These are phyloP conservation scores for Sylvilagus floridanus DNA, from an alignment of 2,797 vertebrate genomes.

Conservation along the genomic window DNA sequence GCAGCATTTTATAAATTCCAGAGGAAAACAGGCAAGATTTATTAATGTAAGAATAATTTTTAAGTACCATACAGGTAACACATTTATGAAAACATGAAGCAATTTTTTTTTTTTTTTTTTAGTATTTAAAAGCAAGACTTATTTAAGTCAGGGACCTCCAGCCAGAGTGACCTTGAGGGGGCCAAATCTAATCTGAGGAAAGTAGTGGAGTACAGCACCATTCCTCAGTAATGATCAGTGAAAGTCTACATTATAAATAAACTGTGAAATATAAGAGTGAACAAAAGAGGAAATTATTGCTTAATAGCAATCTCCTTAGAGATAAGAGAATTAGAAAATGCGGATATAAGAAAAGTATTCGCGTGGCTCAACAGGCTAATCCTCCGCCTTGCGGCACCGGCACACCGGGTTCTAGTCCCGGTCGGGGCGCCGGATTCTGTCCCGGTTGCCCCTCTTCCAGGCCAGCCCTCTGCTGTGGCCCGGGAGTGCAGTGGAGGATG, in stretches of 20 bases:
- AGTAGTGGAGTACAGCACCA: not conserved
- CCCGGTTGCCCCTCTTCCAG: too few relatives aligned
- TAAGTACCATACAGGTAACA: constrained; percentile 44
- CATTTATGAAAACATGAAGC: constrained; percentile 55
- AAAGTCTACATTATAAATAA: not conserved
- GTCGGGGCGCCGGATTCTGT: too few relatives aligned
- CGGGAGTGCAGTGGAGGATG: too few relatives aligned
- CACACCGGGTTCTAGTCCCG: too few relatives aligned
- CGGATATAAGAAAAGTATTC: not conserved
- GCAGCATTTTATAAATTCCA: constrained; percentile 12
- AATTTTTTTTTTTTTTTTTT: too few relatives aligned
- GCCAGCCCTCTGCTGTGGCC: too few relatives aligned
- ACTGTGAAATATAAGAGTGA: not conserved
- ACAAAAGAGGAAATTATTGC: constrained; percentile 5
- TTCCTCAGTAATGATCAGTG: constrained; percentile 6
- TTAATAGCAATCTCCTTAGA: not conserved
- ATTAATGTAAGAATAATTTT: constrained; percentile 35
- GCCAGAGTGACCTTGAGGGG: too few relatives aligned
- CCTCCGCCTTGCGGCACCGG: too few relatives aligned
- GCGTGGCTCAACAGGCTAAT: too few relatives aligned
- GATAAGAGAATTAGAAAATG: not conserved
- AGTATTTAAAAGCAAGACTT: too few relatives aligned
- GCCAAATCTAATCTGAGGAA: not conserved
- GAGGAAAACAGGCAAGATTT: not conserved
- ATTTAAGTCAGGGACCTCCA: too few relatives aligned